Evolutionary conservation across 2,797 vertebrate species (phyloP).

Genomic region (Trematomus bernacchii): DNA sequence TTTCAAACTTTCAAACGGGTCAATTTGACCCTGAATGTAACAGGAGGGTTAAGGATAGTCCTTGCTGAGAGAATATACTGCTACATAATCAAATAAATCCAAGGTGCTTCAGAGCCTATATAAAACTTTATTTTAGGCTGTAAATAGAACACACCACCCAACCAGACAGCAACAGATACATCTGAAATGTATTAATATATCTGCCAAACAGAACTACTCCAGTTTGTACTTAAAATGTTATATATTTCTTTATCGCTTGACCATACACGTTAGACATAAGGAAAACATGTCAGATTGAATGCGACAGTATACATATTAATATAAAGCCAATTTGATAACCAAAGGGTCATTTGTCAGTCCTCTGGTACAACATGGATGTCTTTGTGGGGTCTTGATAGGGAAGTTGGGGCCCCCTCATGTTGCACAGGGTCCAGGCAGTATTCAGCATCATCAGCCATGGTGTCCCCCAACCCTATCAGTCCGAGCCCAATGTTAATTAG

Average conservation of each 20-base stretch:
- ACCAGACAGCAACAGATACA: neutral
- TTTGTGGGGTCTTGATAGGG: conserved; percentile 10
- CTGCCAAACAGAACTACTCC: too few relatives aligned
- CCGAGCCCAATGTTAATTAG: conserved; percentile 77
- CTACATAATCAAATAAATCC: neutral
- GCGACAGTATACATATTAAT: neutral
- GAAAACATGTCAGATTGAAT: neutral
- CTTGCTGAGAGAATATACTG: neutral
- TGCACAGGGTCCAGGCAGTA: conserved; percentile 50
- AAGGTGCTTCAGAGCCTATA: neutral
- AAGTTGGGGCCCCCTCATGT: conserved; percentile 8
- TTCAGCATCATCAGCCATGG: conserved; percentile 49
- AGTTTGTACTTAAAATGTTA: neutral
- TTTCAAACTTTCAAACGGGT: too few relatives aligned
- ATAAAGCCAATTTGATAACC: conserved; percentile 13
- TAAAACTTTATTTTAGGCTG: neutral
- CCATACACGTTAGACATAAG: neutral
- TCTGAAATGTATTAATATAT: neutral
- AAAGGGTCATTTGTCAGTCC: conserved; percentile 2
- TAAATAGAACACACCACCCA: neutral
- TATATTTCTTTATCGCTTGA: neutral
- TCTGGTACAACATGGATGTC: conserved; percentile 1
- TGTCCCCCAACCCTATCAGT: conserved; percentile 63
- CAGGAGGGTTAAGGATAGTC: too few relatives aligned
- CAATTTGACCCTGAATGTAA: too few relatives aligned